Conservation (phyloP, 2,888 invertebrate genomes). For the Neoitamus cyanurus region DNA sequence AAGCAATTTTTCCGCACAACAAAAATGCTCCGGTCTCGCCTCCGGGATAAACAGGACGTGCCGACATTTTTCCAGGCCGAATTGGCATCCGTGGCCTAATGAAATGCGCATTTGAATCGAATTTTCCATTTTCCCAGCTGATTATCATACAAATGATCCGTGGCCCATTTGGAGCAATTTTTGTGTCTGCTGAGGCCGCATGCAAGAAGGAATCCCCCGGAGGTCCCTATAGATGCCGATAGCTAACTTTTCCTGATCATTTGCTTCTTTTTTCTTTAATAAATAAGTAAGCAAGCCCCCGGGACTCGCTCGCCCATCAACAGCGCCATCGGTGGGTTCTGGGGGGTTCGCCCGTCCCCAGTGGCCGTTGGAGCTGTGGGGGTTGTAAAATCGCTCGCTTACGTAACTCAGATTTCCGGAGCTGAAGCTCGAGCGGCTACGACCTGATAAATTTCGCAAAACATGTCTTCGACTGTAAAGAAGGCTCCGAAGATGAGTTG, state of each 20-base stretch:
- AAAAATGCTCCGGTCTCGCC: neutral
- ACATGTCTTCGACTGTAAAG: conserved; percentile 32
- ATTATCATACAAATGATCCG: conserved; percentile 47
- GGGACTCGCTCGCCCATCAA: neutral
- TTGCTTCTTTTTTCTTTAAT: neutral
- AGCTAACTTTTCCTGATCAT: neutral
- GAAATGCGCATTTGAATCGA: conserved; percentile 40
- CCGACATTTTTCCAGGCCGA: neutral
- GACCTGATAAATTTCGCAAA: conserved; percentile 45
- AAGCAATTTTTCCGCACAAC: neutral
- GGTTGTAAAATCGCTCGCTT: neutral
- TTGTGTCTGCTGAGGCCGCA: conserved; percentile 22
- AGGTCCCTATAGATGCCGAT: neutral
- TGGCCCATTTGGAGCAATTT: conserved; percentile 44
- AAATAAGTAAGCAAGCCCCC: neutral
- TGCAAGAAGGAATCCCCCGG: neutral
- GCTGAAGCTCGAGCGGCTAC: neutral
- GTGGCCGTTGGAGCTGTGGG: neutral
- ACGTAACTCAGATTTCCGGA: conserved; percentile 1
- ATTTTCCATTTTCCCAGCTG: conserved; percentile 41
- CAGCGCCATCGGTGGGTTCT: neutral
- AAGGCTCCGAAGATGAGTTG: conserved; percentile 45
- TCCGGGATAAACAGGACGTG: conserved; percentile 25
- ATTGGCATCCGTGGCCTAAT: neutral
- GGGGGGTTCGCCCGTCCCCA: neutral